Evolutionary conservation across 2,797 vertebrate genomes (phyloP).

Genomic region (Miichthys miiuy): DNA sequence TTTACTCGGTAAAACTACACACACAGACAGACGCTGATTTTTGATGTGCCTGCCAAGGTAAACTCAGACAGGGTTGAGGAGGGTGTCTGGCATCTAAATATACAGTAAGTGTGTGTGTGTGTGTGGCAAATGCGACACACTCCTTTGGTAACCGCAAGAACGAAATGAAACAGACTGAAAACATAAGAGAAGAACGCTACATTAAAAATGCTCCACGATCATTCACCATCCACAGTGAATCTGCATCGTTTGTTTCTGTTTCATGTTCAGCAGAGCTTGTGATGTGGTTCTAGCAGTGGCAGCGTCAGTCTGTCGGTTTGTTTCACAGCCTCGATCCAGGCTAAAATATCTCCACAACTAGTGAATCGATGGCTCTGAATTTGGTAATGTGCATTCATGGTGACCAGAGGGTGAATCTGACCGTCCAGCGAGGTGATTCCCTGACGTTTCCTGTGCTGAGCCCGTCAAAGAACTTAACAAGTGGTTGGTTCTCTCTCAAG

Average conservation of each 20-base stretch:
- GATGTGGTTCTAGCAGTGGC: not conserved
- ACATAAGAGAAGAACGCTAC: not conserved
- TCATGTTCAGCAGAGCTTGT: not conserved
- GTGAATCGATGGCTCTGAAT: not conserved
- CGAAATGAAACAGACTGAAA: not conserved
- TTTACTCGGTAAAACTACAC: not conserved
- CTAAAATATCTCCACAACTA: not conserved
- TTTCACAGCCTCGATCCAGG: not conserved
- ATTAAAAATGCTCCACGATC: constrained; percentile 2
- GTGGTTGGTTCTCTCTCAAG: no score
- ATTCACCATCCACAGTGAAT: not conserved
- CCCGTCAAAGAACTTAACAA: not conserved
- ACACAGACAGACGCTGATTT: constrained; percentile 8
- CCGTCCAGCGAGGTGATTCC: not conserved
- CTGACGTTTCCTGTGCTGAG: not conserved
- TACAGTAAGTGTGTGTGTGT: not conserved
- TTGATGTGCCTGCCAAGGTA: constrained; percentile 50
- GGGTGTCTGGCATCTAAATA: constrained; percentile 58
- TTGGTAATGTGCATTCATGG: not conserved
- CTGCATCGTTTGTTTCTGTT: no score
- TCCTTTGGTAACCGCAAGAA: constrained; percentile 25
- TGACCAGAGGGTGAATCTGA: not conserved
- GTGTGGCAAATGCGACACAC: constrained; percentile 7
- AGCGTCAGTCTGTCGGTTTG: not conserved
- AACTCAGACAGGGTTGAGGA: constrained; percentile 53